These are phyloP conservation scores for Xiphophorus birchmanni DNA, from an alignment of 2,797 vertebrate genomes.

Conservation along the genomic window DNA sequence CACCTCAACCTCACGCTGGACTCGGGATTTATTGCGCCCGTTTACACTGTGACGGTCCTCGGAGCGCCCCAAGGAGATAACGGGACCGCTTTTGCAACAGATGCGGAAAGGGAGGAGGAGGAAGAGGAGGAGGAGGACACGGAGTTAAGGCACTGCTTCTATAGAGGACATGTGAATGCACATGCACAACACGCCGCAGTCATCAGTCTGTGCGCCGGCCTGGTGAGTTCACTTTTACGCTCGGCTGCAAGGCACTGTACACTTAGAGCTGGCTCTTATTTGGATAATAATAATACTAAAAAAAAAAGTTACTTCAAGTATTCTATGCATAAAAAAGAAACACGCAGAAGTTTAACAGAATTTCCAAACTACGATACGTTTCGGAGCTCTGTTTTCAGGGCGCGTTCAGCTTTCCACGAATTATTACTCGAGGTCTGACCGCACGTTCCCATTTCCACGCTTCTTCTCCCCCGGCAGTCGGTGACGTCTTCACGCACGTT, in stretches of 20 bases:
- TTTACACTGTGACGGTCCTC: conserved; percentile 92
- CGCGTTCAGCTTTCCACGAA: background rate
- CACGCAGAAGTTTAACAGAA: background rate
- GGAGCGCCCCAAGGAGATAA: conserved; percentile 83
- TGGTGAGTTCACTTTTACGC: conserved; percentile 88
- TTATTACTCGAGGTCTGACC: conserved; percentile 3
- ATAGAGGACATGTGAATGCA: conserved; percentile 94
- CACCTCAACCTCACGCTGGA: conserved; percentile 94
- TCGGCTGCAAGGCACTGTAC: conserved; percentile 30
- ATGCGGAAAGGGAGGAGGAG: conserved; percentile 72
- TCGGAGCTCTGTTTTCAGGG: background rate
- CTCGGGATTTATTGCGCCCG: conserved; percentile 94
- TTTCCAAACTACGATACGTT: background rate
- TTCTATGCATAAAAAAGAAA: background rate
- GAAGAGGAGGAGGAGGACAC: conserved; percentile 87
- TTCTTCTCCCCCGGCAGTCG: conserved; percentile 33
- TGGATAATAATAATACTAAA: background rate
- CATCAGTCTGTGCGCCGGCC: conserved; percentile 97
- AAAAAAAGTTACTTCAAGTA: background rate
- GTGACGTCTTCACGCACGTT: conserved; percentile 77
- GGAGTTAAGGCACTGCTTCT: conserved; percentile 95
- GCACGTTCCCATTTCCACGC: conserved; percentile 26
- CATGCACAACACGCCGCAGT: conserved; percentile 89
- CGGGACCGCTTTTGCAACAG: conserved; percentile 80
- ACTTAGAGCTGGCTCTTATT: conserved; percentile 29